Conservation (phyloP, 2,888 invertebrate genomes). For the Ecdyonurus torrentis region DNA sequence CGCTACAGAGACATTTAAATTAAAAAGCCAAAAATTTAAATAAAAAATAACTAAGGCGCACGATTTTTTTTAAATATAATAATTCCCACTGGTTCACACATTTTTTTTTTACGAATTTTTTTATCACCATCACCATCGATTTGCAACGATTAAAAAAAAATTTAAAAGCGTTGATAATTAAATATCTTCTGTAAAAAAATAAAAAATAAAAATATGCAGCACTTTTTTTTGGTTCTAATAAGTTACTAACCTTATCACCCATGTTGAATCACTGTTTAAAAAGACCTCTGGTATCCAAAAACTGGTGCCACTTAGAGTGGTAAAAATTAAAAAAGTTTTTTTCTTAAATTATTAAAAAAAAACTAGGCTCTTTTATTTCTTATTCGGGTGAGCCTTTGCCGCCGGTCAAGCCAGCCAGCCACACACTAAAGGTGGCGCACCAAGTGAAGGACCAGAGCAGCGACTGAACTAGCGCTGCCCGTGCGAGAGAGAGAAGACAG, state of each 20-base stretch:
- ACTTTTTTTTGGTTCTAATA: neutral
- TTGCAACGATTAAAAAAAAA: neutral
- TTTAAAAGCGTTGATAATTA: neutral
- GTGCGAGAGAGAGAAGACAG: constrained; percentile 12
- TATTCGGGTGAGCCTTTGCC: neutral
- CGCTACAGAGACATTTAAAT: neutral
- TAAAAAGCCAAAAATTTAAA: neutral
- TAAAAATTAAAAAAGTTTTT: neutral
- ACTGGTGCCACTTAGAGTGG: neutral
- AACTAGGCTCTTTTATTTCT: too few relatives aligned
- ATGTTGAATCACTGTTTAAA: constrained; percentile 3
- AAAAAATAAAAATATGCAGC: neutral
- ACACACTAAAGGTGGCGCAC: constrained; percentile 3
- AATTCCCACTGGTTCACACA: neutral
- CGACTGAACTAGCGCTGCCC: neutral
- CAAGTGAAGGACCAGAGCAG: constrained; percentile 1
- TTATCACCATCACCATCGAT: neutral
- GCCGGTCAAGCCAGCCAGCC: constrained; percentile 6
- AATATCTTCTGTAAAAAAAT: neutral
- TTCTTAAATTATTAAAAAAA: too few relatives aligned
- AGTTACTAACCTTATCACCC: constrained; percentile 1
- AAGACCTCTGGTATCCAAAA: constrained; percentile 1
- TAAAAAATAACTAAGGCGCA: neutral
- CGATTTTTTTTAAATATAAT: neutral
- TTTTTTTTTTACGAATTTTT: too few relatives aligned